A percentile compares a stretch with the other conserved stretches of the same genome.
Conservation (phyloP, 2,113 vertebrate species). For the Donacobius atricapilla region DNA sequence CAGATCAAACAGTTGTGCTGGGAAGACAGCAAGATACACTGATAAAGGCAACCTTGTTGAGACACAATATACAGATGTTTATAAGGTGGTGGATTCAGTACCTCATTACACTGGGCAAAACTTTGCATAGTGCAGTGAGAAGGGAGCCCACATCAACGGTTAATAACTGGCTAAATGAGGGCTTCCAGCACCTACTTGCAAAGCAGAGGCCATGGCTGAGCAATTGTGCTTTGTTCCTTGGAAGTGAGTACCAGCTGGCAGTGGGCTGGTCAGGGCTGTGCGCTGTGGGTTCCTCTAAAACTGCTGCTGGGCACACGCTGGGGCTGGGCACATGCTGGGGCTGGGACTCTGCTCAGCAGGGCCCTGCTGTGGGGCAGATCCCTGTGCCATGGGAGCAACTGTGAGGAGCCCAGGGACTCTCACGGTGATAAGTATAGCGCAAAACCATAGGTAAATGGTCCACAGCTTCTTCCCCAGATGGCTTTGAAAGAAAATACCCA, state of each 20-base stretch:
- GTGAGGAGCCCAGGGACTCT: not conserved
- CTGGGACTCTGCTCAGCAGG: not conserved
- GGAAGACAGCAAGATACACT: not conserved
- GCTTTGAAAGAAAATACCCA: not conserved
- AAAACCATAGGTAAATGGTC: not conserved
- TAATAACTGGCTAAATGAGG: not conserved
- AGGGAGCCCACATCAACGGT: not conserved
- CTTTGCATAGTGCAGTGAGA: not conserved
- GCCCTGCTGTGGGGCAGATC: not conserved
- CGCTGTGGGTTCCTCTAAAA: not conserved
- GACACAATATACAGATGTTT: not conserved
- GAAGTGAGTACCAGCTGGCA: not conserved
- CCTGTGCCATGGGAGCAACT: not conserved
- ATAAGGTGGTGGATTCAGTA: not conserved
- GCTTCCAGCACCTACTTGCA: not conserved
- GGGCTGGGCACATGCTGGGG: fast-evolving
- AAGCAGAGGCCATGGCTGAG: not conserved
- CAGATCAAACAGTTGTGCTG: not conserved
- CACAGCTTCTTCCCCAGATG: not conserved
- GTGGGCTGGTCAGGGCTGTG: fast-evolving
- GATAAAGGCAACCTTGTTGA: not conserved
- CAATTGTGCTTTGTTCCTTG: fast-evolving
- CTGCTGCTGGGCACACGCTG: not conserved
- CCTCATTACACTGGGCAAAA: not conserved
- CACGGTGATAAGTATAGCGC: not conserved